Evolutionary conservation across 2,888 invertebrate species (phyloP).

Genomic region (Megastigmus dorsalis): DNA sequence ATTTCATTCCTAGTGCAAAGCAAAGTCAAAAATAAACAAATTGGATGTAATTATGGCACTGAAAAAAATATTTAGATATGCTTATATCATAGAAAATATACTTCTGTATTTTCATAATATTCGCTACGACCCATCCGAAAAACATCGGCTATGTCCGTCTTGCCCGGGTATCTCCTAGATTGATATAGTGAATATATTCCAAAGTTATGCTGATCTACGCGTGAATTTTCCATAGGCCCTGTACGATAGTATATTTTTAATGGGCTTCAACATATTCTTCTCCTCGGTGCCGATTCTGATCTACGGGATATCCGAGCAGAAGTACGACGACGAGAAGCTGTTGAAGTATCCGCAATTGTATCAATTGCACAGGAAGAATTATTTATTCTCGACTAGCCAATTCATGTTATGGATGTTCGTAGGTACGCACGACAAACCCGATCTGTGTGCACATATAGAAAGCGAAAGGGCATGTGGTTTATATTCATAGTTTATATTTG

Average conservation of each 20-base stretch:
- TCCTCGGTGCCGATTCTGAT: slow-evolving; percentile 84
- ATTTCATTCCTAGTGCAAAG: too few relatives aligned
- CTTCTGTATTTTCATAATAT: too few relatives aligned
- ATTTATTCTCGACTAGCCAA: slow-evolving; percentile 78
- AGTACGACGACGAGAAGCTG: slow-evolving; percentile 77
- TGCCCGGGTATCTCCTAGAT: too few relatives aligned
- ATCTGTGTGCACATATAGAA: not conserved
- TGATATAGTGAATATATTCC: slow-evolving; percentile 20
- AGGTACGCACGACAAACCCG: slow-evolving; percentile 70
- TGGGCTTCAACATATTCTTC: slow-evolving; percentile 85
- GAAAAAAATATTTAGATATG: too few relatives aligned
- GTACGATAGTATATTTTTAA: slow-evolving; percentile 85
- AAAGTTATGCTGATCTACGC: slow-evolving; percentile 75
- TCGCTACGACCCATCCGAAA: too few relatives aligned
- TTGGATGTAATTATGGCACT: too few relatives aligned
- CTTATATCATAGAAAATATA: too few relatives aligned
- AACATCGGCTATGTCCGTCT: too few relatives aligned
- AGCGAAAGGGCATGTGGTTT: not conserved
- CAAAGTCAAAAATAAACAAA: too few relatives aligned
- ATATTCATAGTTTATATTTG: not conserved
- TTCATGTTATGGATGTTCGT: slow-evolving; percentile 80
- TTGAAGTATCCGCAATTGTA: slow-evolving; percentile 82
- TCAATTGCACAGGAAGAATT: slow-evolving; percentile 79
- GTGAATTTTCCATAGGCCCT: slow-evolving; percentile 79
- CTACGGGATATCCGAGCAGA: slow-evolving; percentile 85